phyloP scores from a whole-genome alignment of 2,797 vertebrate species.

The Siniperca scherzeri region DNA sequence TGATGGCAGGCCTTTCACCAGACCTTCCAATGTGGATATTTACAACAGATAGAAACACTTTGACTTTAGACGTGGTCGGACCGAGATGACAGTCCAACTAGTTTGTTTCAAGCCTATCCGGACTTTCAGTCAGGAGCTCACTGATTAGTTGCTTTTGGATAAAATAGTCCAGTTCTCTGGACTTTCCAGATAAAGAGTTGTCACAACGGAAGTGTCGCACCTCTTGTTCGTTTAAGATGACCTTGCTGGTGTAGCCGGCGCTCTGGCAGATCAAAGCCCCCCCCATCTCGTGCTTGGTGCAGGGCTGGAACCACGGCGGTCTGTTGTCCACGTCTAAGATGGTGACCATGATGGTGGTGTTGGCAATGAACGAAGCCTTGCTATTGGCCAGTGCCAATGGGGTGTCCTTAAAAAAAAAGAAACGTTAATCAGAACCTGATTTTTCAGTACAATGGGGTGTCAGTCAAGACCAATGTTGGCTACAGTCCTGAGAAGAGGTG shows the following conservation, averaged over 20 bases:
- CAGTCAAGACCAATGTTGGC: too few species aligned
- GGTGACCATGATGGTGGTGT: conserved; percentile 73
- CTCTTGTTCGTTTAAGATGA: conserved; percentile 67
- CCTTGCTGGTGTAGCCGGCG: conserved; percentile 72
- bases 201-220: conserved; percentile 50
- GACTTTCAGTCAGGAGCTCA: neutral
- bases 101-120: neutral
- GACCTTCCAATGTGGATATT: neutral
- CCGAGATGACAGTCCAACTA: neutral
- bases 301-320: conserved; percentile 86
- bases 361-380: conserved; percentile 15
- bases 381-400: rapidly evolving
- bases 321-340: conserved; percentile 83
- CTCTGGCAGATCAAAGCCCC: conserved; percentile 68
- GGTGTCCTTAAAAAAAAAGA: conserved; percentile 72
- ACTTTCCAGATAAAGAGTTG: neutral
- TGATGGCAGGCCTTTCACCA: neutral
- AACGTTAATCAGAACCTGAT: neutral
- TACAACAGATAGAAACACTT: neutral
- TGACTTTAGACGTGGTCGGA: neutral
- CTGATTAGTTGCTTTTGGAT: neutral
- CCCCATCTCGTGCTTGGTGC: neutral
- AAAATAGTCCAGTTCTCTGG: neutral
- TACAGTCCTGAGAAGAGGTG: too few species aligned
- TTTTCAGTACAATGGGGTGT: neutral